Percentiles rank a stretch among this genome's conserved stretches.
phyloP scores from a whole-genome alignment of 2,113 vertebrate species.

The Ictidomys tridecemlineatus region DNA sequence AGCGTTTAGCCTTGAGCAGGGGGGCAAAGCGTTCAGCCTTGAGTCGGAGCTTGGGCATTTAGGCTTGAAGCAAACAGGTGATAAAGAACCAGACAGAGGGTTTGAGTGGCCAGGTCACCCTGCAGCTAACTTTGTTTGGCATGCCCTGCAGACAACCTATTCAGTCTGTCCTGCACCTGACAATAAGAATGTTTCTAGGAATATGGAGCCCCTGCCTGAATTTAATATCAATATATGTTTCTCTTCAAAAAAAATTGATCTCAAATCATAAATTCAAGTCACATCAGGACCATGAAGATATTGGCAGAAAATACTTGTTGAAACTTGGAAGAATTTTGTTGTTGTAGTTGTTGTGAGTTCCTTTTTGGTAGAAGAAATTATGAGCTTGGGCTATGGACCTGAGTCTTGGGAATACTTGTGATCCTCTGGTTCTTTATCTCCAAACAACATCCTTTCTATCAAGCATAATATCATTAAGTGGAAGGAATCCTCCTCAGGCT shows the following conservation, averaged over 20 bases:
- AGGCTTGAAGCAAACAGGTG: too few relatives aligned
- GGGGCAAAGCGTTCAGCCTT: too few relatives aligned
- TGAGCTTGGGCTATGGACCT: background rate
- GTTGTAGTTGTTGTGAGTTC: background rate
- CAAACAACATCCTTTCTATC: background rate
- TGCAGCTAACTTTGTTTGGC: too few relatives aligned
- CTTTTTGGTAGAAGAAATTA: background rate
- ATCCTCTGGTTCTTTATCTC: background rate
- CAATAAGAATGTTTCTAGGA: constrained; percentile 59
- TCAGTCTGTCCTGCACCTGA: too few relatives aligned
- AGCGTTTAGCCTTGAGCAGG: too few relatives aligned
- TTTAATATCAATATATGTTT: constrained; percentile 71
- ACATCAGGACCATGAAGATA: constrained; percentile 50
- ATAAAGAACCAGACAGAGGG: too few relatives aligned
- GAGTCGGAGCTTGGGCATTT: too few relatives aligned
- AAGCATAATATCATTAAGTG: constrained; percentile 41
- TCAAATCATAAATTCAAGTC: constrained; percentile 63
- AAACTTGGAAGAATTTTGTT: background rate
- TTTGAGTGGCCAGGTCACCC: too few relatives aligned
- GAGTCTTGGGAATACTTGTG: background rate
- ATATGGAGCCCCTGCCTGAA: constrained; percentile 39
- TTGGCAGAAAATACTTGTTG: constrained; percentile 54
- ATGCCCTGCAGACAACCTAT: too few relatives aligned
- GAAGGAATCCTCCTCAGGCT: background rate
- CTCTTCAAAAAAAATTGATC: constrained; percentile 66